Conservation (phyloP, 2,113 vertebrate species). For the Stomatorhinus ivindoensis region DNA sequence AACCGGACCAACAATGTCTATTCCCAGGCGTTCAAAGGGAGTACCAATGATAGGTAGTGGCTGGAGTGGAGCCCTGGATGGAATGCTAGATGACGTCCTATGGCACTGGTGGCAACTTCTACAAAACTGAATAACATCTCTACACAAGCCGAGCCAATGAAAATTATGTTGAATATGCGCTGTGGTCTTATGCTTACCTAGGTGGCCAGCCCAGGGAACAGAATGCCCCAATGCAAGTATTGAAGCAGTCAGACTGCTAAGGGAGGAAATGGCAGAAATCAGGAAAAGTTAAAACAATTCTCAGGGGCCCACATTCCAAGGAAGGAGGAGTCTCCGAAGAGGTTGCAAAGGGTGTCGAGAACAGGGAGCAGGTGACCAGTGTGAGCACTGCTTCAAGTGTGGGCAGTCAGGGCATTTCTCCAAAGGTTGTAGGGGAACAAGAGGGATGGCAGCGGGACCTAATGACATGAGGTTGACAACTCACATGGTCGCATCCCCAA, state of each 20-base stretch:
- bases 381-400: not conserved
- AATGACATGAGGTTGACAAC: not conserved
- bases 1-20: not conserved
- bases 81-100: not conserved
- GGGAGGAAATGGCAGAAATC: not conserved
- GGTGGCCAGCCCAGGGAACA: constrained; percentile 5
- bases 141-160: not conserved
- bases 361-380: not conserved
- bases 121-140: not conserved
- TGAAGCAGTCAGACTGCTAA: not conserved
- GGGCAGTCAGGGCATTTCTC: not conserved
- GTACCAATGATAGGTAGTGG: not conserved
- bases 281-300: no score
- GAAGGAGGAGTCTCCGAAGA: not conserved
- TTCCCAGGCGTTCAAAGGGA: not conserved
- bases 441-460: not conserved
- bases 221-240: not conserved
- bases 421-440: not conserved
- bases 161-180: not conserved
- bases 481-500: no score
- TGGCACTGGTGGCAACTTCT: not conserved
- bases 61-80: not conserved
- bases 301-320: no score
- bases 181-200: constrained; percentile 1
- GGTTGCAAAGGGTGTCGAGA: not conserved